Evolutionary conservation across 2,888 invertebrate genomes (phyloP).

Genomic region (Helobdella robusta): DNA sequence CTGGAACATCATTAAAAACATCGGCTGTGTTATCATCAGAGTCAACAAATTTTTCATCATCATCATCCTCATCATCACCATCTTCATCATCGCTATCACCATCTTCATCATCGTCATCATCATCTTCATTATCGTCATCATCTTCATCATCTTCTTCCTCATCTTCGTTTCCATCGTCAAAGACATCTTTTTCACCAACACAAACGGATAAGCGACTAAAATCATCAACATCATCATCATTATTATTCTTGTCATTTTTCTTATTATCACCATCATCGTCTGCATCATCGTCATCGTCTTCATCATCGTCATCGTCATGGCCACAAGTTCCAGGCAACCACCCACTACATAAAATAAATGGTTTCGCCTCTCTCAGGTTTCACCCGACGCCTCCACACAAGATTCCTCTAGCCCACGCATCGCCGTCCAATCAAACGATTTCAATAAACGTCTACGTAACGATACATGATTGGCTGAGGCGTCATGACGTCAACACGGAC

Average conservation of each 20-base stretch:
- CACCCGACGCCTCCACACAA: too few relatives aligned
- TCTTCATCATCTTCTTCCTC: background rate
- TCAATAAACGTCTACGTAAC: background rate
- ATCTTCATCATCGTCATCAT: slow-evolving; percentile 22
- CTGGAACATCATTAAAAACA: background rate
- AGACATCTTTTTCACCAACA: background rate
- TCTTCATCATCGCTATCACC: slow-evolving; percentile 10
- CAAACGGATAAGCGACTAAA: background rate
- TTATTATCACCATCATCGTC: background rate
- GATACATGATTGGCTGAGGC: background rate
- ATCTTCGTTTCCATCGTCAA: background rate
- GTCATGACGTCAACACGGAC: background rate
- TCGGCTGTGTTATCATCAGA: background rate
- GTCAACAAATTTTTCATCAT: background rate
- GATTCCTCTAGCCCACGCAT: background rate
- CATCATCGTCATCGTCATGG: slow-evolving; percentile 12
- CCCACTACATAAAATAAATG: background rate
- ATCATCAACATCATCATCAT: background rate
- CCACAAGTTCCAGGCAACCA: background rate
- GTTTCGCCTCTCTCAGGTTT: background rate
- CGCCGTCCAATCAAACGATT: background rate
- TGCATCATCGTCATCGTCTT: slow-evolving; percentile 9
- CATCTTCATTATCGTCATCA: slow-evolving; percentile 11
- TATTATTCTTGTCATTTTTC: slow-evolving; percentile 7
- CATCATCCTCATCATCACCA: slow-evolving; percentile 21